Evolutionary conservation across 2,888 invertebrate genomes (phyloP).

Genomic region (Ptycholaimellus sp.): DNA sequence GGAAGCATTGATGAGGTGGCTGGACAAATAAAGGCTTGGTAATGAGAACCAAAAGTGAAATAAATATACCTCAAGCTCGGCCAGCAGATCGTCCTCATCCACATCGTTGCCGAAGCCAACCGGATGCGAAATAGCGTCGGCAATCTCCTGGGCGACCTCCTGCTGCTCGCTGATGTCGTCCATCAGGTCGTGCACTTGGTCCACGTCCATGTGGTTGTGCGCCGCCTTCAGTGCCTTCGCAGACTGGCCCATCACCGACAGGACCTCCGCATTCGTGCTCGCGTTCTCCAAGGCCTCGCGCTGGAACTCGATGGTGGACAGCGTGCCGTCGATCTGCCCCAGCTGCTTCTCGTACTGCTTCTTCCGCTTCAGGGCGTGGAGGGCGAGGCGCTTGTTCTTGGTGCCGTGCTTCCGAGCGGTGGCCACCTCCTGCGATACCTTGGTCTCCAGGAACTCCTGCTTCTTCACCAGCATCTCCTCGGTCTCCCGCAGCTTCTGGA

Average conservation of each 20-base stretch:
- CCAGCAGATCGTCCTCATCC: constrained; percentile 40
- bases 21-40: background rate
- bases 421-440: constrained; percentile 65
- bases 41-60: background rate
- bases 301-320: constrained; percentile 35
- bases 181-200: constrained; percentile 79
- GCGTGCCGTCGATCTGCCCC: constrained; percentile 69
- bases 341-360: constrained; percentile 88
- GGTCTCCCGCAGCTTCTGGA: constrained; percentile 80
- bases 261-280: constrained; percentile 83
- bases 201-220: constrained; percentile 52
- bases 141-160: constrained; percentile 88
- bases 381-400: constrained; percentile 75
- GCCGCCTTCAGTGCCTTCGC: constrained; percentile 82
- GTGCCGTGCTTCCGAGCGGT: constrained; percentile 73
- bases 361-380: constrained; percentile 85
- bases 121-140: constrained; percentile 90
- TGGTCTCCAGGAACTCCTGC: constrained; percentile 81
- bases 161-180: constrained; percentile 98
- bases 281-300: constrained; percentile 82
- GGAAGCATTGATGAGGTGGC: too few species aligned
- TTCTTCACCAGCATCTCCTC: constrained; percentile 90
- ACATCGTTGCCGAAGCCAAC: constrained; percentile 64
- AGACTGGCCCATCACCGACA: constrained; percentile 80
- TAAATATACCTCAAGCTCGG: constrained; percentile 32